phyloP scores from a whole-genome alignment of 2,113 vertebrate genomes.

The Callorhinus ursinus region DNA sequence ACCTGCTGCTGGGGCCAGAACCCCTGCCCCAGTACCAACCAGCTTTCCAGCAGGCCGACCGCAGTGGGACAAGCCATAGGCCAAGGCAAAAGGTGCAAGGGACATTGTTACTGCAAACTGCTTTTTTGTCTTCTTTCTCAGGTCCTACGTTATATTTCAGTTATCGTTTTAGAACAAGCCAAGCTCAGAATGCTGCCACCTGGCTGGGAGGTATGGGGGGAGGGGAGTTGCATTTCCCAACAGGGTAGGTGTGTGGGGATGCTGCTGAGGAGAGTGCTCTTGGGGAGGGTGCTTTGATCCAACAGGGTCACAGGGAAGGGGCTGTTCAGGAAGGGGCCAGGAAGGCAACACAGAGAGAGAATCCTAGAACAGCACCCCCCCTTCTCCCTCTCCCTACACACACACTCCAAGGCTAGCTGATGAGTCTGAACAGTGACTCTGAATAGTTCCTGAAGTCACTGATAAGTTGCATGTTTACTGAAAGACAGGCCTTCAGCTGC shows the following conservation, averaged over 20 bases:
- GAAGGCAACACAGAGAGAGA: neutral
- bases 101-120: neutral
- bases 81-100: neutral
- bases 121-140: neutral
- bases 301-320: neutral
- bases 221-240: neutral
- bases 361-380: neutral
- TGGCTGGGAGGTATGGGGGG: neutral
- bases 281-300: neutral
- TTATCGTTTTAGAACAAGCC: neutral
- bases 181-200: neutral
- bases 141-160: neutral
- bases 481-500: slow-evolving; percentile 2
- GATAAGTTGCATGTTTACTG: neutral
- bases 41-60: neutral
- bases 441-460: neutral
- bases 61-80: neutral
- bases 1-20: neutral
- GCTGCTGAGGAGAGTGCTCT: neutral
- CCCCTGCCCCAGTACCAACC: too few relatives aligned
- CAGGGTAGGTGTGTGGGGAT: neutral
- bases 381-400: neutral
- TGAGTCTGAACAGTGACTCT: neutral
- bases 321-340: neutral
- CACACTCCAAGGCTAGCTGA: neutral